A percentile compares a stretch with the other conserved stretches of the same genome.
These are phyloP conservation scores for Drosophila imparisetae DNA, from an alignment of 2,888 invertebrate species.

Conservation along the genomic window DNA sequence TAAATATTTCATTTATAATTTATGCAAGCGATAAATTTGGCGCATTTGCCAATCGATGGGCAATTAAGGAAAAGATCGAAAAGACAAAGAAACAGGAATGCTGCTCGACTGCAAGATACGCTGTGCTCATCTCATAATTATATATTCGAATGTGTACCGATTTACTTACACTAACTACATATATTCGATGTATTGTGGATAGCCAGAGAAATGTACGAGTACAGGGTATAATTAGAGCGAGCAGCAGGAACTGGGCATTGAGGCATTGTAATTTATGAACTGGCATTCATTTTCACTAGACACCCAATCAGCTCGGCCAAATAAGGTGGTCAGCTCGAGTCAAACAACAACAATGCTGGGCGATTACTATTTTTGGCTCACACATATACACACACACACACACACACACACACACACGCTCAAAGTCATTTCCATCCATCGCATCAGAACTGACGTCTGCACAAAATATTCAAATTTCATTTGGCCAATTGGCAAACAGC, in stretches of 20 bases:
- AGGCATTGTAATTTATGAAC: conserved; percentile 55
- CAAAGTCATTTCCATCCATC: conserved; percentile 18
- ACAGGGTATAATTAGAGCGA: conserved; percentile 14
- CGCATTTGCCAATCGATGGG: conserved; percentile 27
- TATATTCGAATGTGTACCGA: neutral
- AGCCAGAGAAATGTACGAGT: neutral
- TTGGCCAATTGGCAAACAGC: conserved; percentile 46
- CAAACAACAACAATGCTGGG: conserved; percentile 13
- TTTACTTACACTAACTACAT: neutral
- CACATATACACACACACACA: neutral
- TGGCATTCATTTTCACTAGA: conserved; percentile 58
- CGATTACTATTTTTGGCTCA: conserved; percentile 25
- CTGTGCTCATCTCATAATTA: neutral
- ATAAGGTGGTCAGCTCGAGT: conserved; percentile 23
- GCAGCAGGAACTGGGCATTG: conserved; percentile 23
- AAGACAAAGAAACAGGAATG: neutral
- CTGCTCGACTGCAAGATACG: neutral
- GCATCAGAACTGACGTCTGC: conserved; percentile 27
- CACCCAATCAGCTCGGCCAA: conserved; percentile 39
- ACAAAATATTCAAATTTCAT: conserved; percentile 22
- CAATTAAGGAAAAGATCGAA: conserved; percentile 7
- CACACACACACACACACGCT: conserved; percentile 15
- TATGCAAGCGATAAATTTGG: conserved; percentile 34
- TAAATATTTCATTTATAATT: conserved; percentile 4
- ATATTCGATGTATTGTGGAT: neutral